Conservation (phyloP, 2,888 invertebrate genomes). For the Diaprepes abbreviatus region DNA sequence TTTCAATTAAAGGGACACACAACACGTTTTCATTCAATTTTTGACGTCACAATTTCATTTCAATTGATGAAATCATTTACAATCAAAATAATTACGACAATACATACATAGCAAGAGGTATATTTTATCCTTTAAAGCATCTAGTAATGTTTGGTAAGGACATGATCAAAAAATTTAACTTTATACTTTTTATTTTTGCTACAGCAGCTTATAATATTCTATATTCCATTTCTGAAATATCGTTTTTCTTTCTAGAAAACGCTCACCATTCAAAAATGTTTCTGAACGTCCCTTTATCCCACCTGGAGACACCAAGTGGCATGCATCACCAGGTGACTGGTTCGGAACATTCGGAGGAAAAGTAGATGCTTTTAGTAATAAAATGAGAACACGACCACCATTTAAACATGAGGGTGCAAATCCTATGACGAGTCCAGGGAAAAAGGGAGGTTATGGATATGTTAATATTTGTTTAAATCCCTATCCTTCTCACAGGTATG, state of each 20-base stretch:
- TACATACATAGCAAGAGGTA: too few species aligned
- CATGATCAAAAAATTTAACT: too few species aligned
- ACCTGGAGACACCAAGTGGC: slow-evolving; percentile 64
- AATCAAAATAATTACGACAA: too few species aligned
- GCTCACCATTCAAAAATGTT: slow-evolving; percentile 53
- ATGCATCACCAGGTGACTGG: slow-evolving; percentile 70
- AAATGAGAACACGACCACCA: slow-evolving; percentile 49
- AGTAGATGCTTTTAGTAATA: slow-evolving; percentile 60
- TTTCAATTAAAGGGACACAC: too few species aligned
- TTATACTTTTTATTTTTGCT: too few species aligned
- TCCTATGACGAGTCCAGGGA: slow-evolving; percentile 64
- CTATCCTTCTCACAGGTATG: slow-evolving; percentile 65
- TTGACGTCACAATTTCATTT: too few species aligned
- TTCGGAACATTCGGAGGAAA: slow-evolving; percentile 68
- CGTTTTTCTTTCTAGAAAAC: slow-evolving; percentile 45
- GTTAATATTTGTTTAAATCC: slow-evolving; percentile 68
- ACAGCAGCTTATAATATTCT: too few species aligned
- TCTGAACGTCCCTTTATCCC: slow-evolving; percentile 61
- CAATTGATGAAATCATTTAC: too few species aligned
- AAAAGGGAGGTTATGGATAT: slow-evolving; percentile 71
- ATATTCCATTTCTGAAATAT: too few species aligned
- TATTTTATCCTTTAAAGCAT: too few species aligned
- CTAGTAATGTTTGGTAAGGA: too few species aligned
- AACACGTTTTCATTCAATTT: too few species aligned
- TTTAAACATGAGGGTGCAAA: slow-evolving; percentile 50